Evolutionary conservation across 2,797 vertebrate genomes (phyloP).

Genomic region (Crax fasciolata): DNA sequence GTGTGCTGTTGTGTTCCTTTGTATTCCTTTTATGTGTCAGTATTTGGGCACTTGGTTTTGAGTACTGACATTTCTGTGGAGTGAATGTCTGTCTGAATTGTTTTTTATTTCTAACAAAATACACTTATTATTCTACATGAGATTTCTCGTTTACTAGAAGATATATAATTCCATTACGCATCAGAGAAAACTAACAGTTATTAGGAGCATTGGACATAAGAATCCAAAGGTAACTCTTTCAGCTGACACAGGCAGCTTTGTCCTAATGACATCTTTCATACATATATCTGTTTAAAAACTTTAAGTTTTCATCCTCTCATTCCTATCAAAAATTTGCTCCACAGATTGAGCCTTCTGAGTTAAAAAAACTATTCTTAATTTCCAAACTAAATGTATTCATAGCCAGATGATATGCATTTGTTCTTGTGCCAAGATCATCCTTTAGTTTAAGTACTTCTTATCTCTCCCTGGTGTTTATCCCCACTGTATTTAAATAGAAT

Average conservation of each 20-base stretch:
- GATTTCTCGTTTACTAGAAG: background rate
- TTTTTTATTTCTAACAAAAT: background rate
- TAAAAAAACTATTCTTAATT: background rate
- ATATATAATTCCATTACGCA: background rate
- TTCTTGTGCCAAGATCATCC: background rate
- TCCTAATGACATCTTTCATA: background rate
- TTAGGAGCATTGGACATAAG: background rate
- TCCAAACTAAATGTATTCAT: background rate
- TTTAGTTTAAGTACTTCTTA: background rate
- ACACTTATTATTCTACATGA: background rate
- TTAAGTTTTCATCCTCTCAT: background rate
- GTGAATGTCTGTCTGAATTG: background rate
- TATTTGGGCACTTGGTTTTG: background rate
- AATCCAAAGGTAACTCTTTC: background rate
- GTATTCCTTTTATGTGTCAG: background rate
- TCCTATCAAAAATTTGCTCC: background rate
- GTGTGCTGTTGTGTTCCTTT: background rate
- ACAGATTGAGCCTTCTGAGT: background rate
- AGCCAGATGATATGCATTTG: background rate
- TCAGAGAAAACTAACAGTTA: background rate
- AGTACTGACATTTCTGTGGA: background rate
- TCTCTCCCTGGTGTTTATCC: background rate
- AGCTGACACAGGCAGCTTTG: background rate
- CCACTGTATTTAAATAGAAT: background rate
- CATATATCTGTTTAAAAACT: background rate